Evolutionary conservation across 2,113 vertebrate species (phyloP), one percentile per base, ranked within the genome.

Genomic region (Eolophus roseicapilla): DNA sequence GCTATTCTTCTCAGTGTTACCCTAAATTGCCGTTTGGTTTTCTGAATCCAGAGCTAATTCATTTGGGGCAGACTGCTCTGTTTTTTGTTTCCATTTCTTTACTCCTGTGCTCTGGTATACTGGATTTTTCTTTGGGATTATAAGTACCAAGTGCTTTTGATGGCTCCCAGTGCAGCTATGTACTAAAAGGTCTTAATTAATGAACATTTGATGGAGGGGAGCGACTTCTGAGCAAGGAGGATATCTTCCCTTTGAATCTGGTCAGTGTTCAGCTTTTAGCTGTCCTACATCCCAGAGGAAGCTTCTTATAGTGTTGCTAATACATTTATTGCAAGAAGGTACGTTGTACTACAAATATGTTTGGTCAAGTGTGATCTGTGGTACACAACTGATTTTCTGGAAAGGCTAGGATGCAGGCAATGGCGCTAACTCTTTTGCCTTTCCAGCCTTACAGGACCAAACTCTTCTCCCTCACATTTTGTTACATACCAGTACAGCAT

Each of bases 131-230:
- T 55, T 75, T 79, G 63, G 37, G 43, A 5, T 68, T 89, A 8
- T 55, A 49, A 50, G 90, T 20, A 71, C 47, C 23, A 85, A 91
- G 75, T 18, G 65, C 47, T 50, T 91, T 85, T 91, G 77, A 78
- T 59, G 63, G 52, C 13, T 93, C 62, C 78, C 69, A 14, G 39
- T 71, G 29, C 69, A 91, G 20, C 10, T 19, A 15, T 63, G 52
- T 27, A 63, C 69, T 84, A 20, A 91, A 95, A 93, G 31, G 46
- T 82, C 77, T 73, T 82, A 91, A 96, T 95, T 94, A 96, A 91
- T 59, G 70, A 27, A 9, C 35, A 39, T 93, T 76, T 90, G 74
- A 49, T 57, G 57, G 27, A 82, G 47, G n/a, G 49, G 65, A 91
- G 62, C 60, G 65, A 50, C 57, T 88, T 18, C 4, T 37, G 28